phyloP scores from a whole-genome alignment of 2,888 invertebrate genomes.

The Andrena bicolor region DNA sequence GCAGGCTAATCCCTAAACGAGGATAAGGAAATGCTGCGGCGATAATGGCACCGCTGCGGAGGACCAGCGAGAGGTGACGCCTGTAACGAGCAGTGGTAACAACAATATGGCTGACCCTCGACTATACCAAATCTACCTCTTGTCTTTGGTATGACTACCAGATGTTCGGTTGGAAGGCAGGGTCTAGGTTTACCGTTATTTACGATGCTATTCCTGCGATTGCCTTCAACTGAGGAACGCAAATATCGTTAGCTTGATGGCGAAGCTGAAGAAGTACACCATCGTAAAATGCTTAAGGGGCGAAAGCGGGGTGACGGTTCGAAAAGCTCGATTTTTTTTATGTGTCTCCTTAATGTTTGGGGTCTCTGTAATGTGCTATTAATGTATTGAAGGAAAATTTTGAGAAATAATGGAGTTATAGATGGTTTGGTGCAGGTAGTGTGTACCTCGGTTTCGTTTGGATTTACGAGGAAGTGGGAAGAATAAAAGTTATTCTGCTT shows the following conservation, averaged over 20 bases:
- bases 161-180: conserved; percentile 12
- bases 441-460: no score
- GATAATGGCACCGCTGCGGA: background rate
- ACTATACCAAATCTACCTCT: background rate
- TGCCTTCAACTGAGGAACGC: conserved; percentile 5
- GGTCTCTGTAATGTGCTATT: no score
- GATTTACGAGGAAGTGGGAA: no score
- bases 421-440: no score
- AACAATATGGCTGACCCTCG: background rate
- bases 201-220: conserved; percentile 25
- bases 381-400: no score
- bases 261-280: no score
- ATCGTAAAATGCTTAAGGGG: no score
- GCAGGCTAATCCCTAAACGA: conserved; percentile 12
- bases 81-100: background rate
- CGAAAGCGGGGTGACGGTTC: no score
- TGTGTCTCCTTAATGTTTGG: no score
- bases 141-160: conserved; percentile 13
- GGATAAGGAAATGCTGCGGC: background rate
- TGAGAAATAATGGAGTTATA: no score
- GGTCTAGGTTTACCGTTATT: conserved; percentile 40
- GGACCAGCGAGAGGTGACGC: background rate
- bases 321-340: background rate
- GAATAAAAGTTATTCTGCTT: no score
- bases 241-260: background rate